These are phyloP conservation scores for Threskiornis aethiopicus DNA, from an alignment of 2,797 vertebrate genomes.

Conservation along the genomic window DNA sequence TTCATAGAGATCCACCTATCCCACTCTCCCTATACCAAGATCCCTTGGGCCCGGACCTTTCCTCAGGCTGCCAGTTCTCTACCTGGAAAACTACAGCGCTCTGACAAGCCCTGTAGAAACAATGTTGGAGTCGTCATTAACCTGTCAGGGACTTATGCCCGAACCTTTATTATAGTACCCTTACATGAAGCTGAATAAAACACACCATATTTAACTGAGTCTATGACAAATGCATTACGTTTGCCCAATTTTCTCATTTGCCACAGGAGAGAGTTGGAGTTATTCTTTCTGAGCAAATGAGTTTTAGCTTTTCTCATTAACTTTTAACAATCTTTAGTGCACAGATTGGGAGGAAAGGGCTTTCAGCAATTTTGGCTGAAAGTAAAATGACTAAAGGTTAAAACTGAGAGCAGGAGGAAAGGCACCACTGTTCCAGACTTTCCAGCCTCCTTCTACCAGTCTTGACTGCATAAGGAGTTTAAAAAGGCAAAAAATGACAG, in stretches of 20 bases:
- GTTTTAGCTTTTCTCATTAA: slow-evolving; percentile 36
- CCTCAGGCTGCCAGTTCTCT: neutral
- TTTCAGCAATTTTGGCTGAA: slow-evolving; percentile 9
- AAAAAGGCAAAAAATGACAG: neutral
- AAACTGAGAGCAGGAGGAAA: neutral
- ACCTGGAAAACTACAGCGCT: neutral
- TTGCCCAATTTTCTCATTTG: slow-evolving; percentile 22
- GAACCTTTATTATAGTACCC: neutral
- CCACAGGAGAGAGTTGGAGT: neutral
- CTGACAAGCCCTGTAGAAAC: neutral
- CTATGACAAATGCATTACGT: neutral
- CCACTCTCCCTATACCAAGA: neutral
- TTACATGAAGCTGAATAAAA: neutral
- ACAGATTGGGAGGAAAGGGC: neutral
- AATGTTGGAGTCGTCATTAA: neutral
- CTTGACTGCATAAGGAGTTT: neutral
- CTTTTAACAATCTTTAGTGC: neutral
- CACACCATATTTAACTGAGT: neutral
- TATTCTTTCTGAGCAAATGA: slow-evolving; percentile 9
- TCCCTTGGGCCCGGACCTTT: neutral
- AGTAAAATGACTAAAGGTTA: neutral
- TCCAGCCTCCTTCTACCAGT: neutral
- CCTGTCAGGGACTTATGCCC: neutral
- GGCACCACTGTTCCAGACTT: neutral
- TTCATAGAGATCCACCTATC: neutral